These are phyloP conservation scores for Helicoverpa assulta DNA, from an alignment of 2,888 invertebrate species.

Conservation along the genomic window DNA sequence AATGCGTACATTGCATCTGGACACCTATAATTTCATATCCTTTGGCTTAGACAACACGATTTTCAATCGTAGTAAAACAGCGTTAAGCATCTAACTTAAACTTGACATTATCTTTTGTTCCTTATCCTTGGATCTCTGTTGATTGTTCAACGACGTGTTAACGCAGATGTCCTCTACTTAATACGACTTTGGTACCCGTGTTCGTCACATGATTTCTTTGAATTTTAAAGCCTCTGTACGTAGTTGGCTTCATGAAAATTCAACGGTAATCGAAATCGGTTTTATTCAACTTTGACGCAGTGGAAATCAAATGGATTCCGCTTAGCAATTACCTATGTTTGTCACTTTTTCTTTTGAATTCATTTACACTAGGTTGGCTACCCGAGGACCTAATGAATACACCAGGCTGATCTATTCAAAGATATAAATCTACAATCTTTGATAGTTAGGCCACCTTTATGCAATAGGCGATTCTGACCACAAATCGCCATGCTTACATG, in stretches of 20 bases:
- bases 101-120: constrained; percentile 25
- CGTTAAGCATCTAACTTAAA: constrained; percentile 16
- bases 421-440: neutral
- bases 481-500: neutral
- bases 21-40: neutral
- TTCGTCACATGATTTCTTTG: constrained; percentile 31
- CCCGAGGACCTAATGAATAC: neutral
- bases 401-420: neutral
- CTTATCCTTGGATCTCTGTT: constrained; percentile 29
- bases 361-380: neutral
- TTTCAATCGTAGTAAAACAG: constrained; percentile 13
- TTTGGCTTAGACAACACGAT: neutral
- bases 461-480: neutral
- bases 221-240: constrained; percentile 21
- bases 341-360: neutral
- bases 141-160: constrained; percentile 21
- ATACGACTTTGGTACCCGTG: constrained; percentile 24
- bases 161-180: constrained; percentile 38
- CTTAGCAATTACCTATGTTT: constrained; percentile 7
- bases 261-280: constrained; percentile 6
- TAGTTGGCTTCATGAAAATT: constrained; percentile 29
- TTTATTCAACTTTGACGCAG: constrained; percentile 5
- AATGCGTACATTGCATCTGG: neutral
- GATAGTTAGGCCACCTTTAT: neutral
- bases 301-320: neutral